These are phyloP conservation scores for Megaceryle torquata DNA, from an alignment of 2,113 vertebrate genomes.

Conservation along the genomic window DNA sequence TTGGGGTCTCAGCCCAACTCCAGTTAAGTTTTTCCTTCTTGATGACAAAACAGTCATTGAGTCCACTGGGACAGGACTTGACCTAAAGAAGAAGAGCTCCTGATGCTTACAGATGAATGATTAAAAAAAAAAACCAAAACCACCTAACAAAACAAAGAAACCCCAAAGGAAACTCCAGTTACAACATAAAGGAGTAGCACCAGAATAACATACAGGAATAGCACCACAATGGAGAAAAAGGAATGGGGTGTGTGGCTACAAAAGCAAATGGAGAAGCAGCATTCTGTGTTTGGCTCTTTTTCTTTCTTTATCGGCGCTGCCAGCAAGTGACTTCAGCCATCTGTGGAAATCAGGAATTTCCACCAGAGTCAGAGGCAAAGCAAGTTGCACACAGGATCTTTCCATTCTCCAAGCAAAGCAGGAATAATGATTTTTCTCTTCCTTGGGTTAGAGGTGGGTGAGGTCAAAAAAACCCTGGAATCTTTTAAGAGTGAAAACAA, in stretches of 20 bases:
- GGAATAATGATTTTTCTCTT: slow-evolving; percentile 8
- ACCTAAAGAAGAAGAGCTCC: neutral
- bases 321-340: neutral
- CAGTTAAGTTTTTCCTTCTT: neutral
- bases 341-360: neutral
- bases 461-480: neutral
- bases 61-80: neutral
- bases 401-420: neutral
- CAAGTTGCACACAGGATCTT: neutral
- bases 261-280: neutral
- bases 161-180: neutral
- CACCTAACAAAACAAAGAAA: neutral
- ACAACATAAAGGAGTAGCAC: neutral
- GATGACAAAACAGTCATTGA: neutral
- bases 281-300: neutral
- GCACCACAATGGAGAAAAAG: neutral
- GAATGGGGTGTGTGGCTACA: neutral
- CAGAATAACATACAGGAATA: neutral
- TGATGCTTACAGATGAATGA: neutral
- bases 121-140: neutral
- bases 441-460: neutral
- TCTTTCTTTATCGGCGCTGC: neutral
- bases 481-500: slow-evolving; percentile 3
- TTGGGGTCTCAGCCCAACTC: neutral
- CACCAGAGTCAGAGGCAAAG: neutral